Base-by-base conservation (phyloP, 2,113 vertebrate species). In the Mesitornis unicolor region DNA sequence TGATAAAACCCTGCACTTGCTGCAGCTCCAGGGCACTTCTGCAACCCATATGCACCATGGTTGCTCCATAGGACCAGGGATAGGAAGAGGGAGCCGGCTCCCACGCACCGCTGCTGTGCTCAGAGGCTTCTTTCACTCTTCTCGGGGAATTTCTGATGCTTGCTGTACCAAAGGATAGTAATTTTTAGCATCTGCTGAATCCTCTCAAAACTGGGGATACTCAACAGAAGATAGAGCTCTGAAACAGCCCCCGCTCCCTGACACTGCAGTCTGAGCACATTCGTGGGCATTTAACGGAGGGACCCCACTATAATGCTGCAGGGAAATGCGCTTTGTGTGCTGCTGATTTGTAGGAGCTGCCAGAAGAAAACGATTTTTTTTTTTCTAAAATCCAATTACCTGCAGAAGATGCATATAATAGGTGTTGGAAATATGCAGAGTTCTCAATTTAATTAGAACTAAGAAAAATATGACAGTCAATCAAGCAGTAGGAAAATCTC, bases 71-170 rank as follows among this genome's bases (percentile, higher is more conserved):
- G 47, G 38, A 51, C 7, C 13, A 21, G n/a, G 25, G 42, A 16
- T 19, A 2, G 17, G 11, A 22, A 21, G 26, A 40, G 12, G 26
- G 38, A 57, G 2, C 16, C 26, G 15, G 64, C 10, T 31, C 28
- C 20, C 1, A 1, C 0, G 3, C 12, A 5, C 7, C 0, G 1
- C 59, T 47, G 42, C 13, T 19, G 48, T 20, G 16, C 16, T 42
- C 22, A 6, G 28, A 21, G 11, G 10, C 10, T 26, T 35, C 19
- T 59, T 60, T 50, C 10, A 0, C 13, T 47, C 36, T n/a, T 45
- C 42, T 57, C 6, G 33, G 25, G 21, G 73, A 67, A 10, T n/a
- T 90, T 40, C n/a, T 33, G 51, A 4, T 50, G 56, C 53, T 69
- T 33, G 24, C 18, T 22, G 12, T 16, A 26, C 24, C 16, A 11